These are phyloP conservation scores for Chloroceryle aenea DNA, from an alignment of 2,113 vertebrate genomes.

Conservation along the genomic window DNA sequence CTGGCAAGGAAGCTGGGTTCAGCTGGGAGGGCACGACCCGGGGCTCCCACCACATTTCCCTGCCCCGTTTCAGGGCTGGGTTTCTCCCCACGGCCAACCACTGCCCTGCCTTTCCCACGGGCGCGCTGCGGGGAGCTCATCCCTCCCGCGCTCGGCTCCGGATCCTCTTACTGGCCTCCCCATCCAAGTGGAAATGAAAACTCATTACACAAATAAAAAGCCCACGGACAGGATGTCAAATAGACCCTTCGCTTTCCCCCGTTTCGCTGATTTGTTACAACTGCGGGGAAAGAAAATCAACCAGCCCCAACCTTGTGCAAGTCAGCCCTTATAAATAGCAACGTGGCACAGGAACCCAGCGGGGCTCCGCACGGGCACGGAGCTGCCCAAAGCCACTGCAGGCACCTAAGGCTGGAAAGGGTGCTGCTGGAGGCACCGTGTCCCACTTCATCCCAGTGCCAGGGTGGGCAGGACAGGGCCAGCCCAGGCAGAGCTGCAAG, in stretches of 20 bases:
- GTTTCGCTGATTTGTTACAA: not conserved
- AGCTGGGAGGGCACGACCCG: rapidly evolving
- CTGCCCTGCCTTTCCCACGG: not conserved
- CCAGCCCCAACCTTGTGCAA: not conserved
- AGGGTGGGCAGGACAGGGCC: not conserved
- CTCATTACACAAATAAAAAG: not conserved
- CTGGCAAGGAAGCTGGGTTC: not conserved
- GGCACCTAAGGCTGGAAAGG: not conserved
- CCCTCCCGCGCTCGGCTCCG: not conserved
- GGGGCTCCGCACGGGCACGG: not conserved
- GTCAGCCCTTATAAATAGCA: not conserved
- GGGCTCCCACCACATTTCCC: rapidly evolving
- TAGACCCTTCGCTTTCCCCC: not conserved
- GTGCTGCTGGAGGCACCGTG: rapidly evolving
- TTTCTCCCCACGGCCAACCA: not conserved
- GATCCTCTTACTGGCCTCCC: not conserved
- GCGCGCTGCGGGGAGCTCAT: not conserved
- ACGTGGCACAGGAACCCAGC: not conserved
- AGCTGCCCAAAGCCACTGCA: no score
- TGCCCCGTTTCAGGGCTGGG: not conserved
- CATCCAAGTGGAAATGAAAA: not conserved
- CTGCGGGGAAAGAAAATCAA: not conserved
- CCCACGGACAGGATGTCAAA: slow-evolving; percentile 1
- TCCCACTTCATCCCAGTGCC: rapidly evolving
- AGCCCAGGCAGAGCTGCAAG: not conserved